Conservation (phyloP, 2,113 vertebrate genomes). For the Chionodraco myersi region DNA sequence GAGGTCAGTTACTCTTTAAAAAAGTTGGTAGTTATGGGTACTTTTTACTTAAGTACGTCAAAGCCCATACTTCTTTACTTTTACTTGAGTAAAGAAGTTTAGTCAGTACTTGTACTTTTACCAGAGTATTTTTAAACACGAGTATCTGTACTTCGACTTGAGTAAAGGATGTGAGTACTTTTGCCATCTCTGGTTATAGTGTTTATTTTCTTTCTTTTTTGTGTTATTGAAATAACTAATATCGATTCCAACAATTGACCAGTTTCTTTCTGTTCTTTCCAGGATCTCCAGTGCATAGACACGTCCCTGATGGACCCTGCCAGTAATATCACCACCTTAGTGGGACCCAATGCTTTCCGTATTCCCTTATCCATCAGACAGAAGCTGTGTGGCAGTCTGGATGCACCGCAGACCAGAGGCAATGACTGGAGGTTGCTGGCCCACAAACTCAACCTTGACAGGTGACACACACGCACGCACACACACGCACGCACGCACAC, state of each 20-base stretch:
- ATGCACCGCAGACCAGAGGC: constrained; percentile 94
- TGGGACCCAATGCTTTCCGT: constrained; percentile 93
- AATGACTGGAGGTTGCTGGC: constrained; percentile 99
- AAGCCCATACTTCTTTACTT: too few relatives aligned
- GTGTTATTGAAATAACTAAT: background rate
- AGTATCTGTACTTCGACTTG: too few relatives aligned
- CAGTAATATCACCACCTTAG: constrained; percentile 90
- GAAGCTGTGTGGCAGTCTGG: constrained; percentile 97
- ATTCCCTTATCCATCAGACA: constrained; percentile 96
- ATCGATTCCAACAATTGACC: background rate
- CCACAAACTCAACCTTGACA: constrained; percentile 96
- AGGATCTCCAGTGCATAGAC: constrained; percentile 92
- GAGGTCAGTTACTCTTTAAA: too few relatives aligned
- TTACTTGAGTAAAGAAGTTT: too few relatives aligned
- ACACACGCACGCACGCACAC: background rate
- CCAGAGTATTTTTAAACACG: too few relatives aligned
- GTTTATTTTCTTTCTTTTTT: too few relatives aligned
- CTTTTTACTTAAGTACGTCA: too few relatives aligned
- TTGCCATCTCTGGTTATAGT: too few relatives aligned
- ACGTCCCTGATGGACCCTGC: constrained; percentile 92
- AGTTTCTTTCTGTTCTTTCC: constrained; percentile 43
- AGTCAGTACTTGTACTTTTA: too few relatives aligned
- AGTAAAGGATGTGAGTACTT: too few relatives aligned
- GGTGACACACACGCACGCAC: constrained; percentile 77
- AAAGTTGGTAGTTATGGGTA: too few relatives aligned